phyloP scores from a whole-genome alignment of 2,113 vertebrate genomes.

The Ciconia maguari region DNA sequence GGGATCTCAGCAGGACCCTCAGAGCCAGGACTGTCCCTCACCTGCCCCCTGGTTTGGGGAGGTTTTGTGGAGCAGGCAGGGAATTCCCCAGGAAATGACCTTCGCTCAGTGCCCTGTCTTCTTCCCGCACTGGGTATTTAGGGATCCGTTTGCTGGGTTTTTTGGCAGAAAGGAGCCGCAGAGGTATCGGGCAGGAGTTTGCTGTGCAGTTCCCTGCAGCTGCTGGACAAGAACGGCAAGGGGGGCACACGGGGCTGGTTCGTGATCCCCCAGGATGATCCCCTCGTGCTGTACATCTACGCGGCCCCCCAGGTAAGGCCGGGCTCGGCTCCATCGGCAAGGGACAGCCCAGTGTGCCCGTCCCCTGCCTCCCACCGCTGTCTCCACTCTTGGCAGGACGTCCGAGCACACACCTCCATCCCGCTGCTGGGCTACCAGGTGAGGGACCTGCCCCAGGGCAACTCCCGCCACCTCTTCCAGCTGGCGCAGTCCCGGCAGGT shows the following conservation, averaged over 20 bases:
- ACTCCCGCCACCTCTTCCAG: constrained; percentile 69
- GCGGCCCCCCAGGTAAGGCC: constrained; percentile 75
- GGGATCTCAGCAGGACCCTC: background rate
- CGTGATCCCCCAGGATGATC: constrained; percentile 72
- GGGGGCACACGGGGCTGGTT: constrained; percentile 69
- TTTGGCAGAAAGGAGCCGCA: constrained; percentile 65
- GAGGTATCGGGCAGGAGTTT: constrained; percentile 57
- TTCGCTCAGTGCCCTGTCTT: background rate
- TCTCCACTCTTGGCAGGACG: constrained; percentile 58
- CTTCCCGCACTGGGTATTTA: background rate
- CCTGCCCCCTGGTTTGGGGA: background rate
- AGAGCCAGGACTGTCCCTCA: background rate
- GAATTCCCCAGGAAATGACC: background rate
- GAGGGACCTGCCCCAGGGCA: constrained; percentile 11
- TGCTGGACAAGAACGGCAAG: constrained; percentile 69
- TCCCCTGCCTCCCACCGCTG: background rate
- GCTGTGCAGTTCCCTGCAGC: constrained; percentile 78
- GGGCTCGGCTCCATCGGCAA: rapidly evolving
- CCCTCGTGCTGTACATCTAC: constrained; percentile 76
- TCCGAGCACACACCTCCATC: constrained; percentile 75
- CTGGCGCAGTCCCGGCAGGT: constrained; percentile 73
- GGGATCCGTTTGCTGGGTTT: background rate
- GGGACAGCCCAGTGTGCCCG: rapidly evolving
- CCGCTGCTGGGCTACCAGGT: constrained; percentile 77
- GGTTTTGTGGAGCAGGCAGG: background rate